Evolutionary conservation across 2,797 vertebrate species (phyloP).

Genomic region (Rhinichthys osculus): DNA sequence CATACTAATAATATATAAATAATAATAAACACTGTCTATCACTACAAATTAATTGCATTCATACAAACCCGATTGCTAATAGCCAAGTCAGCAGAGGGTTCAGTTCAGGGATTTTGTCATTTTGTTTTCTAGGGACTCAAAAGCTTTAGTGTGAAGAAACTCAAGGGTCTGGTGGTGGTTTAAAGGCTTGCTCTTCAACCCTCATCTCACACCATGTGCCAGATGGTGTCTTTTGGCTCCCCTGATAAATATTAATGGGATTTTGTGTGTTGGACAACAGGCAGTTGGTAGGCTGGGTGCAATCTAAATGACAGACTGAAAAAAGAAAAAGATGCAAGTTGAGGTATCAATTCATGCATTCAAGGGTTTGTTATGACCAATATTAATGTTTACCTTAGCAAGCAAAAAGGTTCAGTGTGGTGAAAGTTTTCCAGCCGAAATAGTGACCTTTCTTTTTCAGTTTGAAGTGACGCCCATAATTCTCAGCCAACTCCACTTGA

Average conservation of each 20-base stretch:
- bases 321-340: neutral
- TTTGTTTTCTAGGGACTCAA: slow-evolving; percentile 42
- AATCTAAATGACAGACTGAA: neutral
- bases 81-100: neutral
- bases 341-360: neutral
- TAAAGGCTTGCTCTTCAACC: slow-evolving; percentile 60
- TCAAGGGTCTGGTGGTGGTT: slow-evolving; percentile 23
- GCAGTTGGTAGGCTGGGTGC: slow-evolving; percentile 49
- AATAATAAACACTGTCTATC: neutral
- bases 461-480: slow-evolving; percentile 35
- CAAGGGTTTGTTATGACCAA: neutral
- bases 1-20: neutral
- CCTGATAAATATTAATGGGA: slow-evolving; percentile 81
- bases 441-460: slow-evolving; percentile 32
- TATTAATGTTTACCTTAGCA: neutral
- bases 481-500: slow-evolving; percentile 47
- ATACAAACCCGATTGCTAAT: neutral
- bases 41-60: neutral
- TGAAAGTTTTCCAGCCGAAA: slow-evolving; percentile 36
- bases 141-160: slow-evolving; percentile 39
- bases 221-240: slow-evolving; percentile 79
- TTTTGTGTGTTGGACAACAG: slow-evolving; percentile 71
- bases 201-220: slow-evolving; percentile 65
- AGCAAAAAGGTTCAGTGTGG: slow-evolving; percentile 7
- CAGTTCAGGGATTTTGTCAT: slow-evolving; percentile 21